Evolutionary conservation across 2,888 invertebrate species (phyloP).

Genomic region (Microdon myrmicae): DNA sequence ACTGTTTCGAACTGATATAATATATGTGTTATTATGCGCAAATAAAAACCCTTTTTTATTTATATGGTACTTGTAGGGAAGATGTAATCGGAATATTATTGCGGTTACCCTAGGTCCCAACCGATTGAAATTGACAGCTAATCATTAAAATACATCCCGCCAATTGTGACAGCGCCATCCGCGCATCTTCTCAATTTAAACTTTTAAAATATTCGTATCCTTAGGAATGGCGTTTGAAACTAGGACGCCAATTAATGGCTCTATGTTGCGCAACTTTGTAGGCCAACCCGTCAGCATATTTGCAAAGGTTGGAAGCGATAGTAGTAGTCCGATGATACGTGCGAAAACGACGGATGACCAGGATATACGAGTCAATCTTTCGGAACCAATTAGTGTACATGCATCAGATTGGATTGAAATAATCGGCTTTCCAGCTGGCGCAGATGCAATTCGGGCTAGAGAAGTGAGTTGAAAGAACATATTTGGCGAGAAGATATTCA

Average conservation of each 20-base stretch:
- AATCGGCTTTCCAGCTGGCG: conserved; percentile 59
- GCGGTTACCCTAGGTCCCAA: conserved; percentile 4
- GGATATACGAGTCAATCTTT: conserved; percentile 57
- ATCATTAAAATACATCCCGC: background rate
- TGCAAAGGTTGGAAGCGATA: conserved; percentile 59
- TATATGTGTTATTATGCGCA: too few species aligned
- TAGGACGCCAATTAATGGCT: conserved; percentile 60
- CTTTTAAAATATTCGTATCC: too few species aligned
- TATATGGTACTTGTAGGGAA: too few species aligned
- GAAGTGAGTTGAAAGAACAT: conserved; percentile 56
- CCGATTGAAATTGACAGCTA: conserved; percentile 19
- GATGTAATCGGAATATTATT: too few species aligned
- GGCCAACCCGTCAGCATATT: conserved; percentile 63
- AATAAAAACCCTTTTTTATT: too few species aligned
- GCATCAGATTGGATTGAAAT: conserved; percentile 64
- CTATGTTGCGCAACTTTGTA: conserved; percentile 59
- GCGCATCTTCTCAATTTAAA: conserved; percentile 55
- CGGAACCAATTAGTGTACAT: conserved; percentile 55
- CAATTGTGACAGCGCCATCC: background rate
- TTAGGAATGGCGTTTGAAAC: conserved; percentile 62
- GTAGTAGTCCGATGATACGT: conserved; percentile 55
- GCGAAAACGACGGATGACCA: conserved; percentile 59
- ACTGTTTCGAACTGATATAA: too few species aligned
- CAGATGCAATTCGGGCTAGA: conserved; percentile 58
- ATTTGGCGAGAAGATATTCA: background rate